These are phyloP conservation scores for Telmatherina bonti DNA, from an alignment of 2,797 vertebrate species.

Conservation along the genomic window DNA sequence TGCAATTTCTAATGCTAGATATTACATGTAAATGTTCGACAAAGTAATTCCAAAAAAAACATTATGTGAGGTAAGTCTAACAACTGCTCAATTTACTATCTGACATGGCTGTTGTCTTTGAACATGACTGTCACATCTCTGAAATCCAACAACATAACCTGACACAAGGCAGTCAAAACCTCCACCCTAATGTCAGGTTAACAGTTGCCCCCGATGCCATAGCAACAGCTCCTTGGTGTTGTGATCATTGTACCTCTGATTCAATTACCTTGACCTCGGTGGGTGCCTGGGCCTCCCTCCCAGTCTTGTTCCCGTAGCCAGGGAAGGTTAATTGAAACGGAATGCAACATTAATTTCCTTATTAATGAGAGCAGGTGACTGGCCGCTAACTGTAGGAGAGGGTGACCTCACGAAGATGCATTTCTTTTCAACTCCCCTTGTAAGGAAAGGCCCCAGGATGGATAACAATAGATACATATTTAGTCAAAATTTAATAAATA, in stretches of 20 bases:
- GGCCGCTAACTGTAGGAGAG: slow-evolving; percentile 70
- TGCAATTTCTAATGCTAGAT: slow-evolving; percentile 12
- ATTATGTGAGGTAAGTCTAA: slow-evolving; percentile 29
- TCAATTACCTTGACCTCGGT: slow-evolving; percentile 85
- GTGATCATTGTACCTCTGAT: slow-evolving; percentile 79
- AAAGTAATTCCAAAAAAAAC: slow-evolving; percentile 7
- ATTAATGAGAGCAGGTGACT: slow-evolving; percentile 82
- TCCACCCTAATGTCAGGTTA: slow-evolving; percentile 57
- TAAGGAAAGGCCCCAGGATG: slow-evolving; percentile 36
- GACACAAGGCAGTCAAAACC: slow-evolving; percentile 55
- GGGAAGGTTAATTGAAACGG: slow-evolving; percentile 88
- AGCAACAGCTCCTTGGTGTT: slow-evolving; percentile 72
- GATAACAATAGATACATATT: slow-evolving; percentile 8
- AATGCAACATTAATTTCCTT: slow-evolving; percentile 88
- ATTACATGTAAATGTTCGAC: not conserved
- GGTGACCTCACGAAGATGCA: slow-evolving; percentile 63
- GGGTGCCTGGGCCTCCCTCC: slow-evolving; percentile 75
- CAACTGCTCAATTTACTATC: slow-evolving; percentile 30
- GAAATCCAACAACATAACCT: slow-evolving; percentile 39
- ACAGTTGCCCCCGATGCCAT: slow-evolving; percentile 54
- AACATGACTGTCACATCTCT: slow-evolving; percentile 38
- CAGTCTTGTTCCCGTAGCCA: slow-evolving; percentile 74
- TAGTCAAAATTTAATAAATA: slow-evolving; percentile 15
- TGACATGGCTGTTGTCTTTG: slow-evolving; percentile 18
- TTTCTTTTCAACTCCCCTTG: slow-evolving; percentile 32